A percentile compares a stretch with the other conserved stretches of the same genome.
Evolutionary conservation across 2,797 vertebrate species (phyloP).

Genomic region (Choloepus didactylus): DNA sequence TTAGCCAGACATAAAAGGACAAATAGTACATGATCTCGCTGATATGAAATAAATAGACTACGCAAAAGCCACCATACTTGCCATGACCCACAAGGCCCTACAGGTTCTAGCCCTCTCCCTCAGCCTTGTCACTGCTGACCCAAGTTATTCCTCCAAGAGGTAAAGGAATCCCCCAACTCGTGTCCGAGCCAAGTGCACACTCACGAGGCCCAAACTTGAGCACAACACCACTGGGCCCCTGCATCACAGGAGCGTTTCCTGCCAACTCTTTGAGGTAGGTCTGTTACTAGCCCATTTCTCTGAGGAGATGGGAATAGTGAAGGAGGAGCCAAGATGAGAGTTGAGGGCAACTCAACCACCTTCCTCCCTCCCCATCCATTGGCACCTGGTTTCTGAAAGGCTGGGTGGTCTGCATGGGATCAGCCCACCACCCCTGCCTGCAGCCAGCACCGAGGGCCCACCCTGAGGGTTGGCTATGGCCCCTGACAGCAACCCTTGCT

Average conservation of each 20-base stretch:
- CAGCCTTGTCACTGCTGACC: not conserved
- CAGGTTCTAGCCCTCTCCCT: not conserved
- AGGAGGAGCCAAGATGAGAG: fast-evolving
- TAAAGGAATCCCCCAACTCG: not conserved
- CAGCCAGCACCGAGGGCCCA: not conserved
- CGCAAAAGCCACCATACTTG: too few species aligned
- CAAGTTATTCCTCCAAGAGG: not conserved
- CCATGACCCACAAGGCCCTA: not conserved
- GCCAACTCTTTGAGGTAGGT: not conserved
- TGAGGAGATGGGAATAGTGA: not conserved
- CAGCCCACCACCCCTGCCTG: fast-evolving
- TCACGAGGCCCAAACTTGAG: not conserved
- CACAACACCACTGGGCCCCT: fast-evolving
- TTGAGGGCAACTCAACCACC: not conserved
- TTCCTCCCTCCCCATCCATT: not conserved
- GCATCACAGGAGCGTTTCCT: not conserved
- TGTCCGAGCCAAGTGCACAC: not conserved
- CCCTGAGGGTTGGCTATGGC: not conserved
- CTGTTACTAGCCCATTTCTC: fast-evolving
- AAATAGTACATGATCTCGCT: too few species aligned
- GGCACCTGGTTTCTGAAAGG: not conserved
- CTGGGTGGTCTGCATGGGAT: fast-evolving
- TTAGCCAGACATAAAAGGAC: too few species aligned
- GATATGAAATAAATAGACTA: too few species aligned
- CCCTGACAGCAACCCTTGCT: not conserved